phyloP scores from a whole-genome alignment of 2,797 vertebrate species.

The Chaunax sp. region DNA sequence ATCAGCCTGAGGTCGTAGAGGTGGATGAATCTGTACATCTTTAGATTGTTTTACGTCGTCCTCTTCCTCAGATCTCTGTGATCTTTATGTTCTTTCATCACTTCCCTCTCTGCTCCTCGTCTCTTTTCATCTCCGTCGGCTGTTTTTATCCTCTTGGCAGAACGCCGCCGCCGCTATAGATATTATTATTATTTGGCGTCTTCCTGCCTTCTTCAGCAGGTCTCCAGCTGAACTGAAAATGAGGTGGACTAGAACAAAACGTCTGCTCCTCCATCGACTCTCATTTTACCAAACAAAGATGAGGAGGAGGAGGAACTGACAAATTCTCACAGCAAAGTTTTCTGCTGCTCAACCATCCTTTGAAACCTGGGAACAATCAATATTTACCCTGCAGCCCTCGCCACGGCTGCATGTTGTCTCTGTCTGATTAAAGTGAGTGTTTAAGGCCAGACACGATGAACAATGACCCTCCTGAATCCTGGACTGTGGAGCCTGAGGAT shows the following conservation, averaged over 20 bases:
- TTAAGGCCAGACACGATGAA: too few species aligned
- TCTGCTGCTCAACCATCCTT: too few species aligned
- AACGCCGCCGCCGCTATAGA: background rate
- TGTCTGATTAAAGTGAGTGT: too few species aligned
- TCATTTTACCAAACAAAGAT: background rate
- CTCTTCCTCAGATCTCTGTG: conserved; percentile 23
- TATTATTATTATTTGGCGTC: background rate
- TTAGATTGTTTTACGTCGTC: conserved; percentile 5
- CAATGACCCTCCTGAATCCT: too few species aligned
- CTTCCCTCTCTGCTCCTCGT: conserved; percentile 27
- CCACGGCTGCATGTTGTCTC: too few species aligned
- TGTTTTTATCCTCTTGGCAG: conserved; percentile 34
- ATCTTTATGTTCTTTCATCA: conserved; percentile 36
- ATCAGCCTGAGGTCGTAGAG: too few species aligned
- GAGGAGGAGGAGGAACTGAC: too few species aligned
- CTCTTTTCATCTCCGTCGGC: conserved; percentile 37
- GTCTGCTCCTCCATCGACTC: background rate
- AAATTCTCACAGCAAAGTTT: too few species aligned
- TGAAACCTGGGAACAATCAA: too few species aligned
- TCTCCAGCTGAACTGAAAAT: background rate
- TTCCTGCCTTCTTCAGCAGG: background rate
- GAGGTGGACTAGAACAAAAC: too few species aligned
- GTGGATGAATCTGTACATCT: too few species aligned
- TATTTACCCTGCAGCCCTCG: too few species aligned
- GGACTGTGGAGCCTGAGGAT: conserved; percentile 23